phyloP scores from a whole-genome alignment of 2,113 vertebrate species.

The Syngnathus scovelli region DNA sequence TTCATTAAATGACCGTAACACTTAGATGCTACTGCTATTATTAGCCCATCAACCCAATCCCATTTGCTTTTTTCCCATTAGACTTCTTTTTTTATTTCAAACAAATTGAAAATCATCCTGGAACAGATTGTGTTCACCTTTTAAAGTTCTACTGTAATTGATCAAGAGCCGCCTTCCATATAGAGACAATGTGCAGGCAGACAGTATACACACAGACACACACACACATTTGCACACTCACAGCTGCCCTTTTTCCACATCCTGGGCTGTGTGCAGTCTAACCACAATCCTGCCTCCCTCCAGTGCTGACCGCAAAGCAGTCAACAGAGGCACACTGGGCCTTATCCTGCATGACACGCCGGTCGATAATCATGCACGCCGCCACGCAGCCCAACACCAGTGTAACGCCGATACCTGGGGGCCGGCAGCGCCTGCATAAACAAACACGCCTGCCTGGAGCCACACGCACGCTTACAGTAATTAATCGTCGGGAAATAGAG shows the following conservation, averaged over 20 bases:
- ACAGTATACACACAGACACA: slow-evolving; percentile 5
- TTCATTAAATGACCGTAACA: neutral
- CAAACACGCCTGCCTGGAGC: slow-evolving; percentile 49
- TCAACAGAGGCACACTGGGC: slow-evolving; percentile 76
- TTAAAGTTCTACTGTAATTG: neutral
- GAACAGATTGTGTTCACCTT: neutral
- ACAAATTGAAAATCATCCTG: neutral
- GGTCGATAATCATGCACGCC: slow-evolving; percentile 75
- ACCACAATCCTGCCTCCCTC: slow-evolving; percentile 72
- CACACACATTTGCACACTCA: slow-evolving; percentile 38
- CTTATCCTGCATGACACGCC: slow-evolving; percentile 72
- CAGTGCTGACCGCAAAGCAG: slow-evolving; percentile 80
- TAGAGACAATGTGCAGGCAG: neutral
- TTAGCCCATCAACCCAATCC: neutral
- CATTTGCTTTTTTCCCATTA: neutral
- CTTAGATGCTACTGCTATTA: neutral
- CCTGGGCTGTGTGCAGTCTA: slow-evolving; percentile 67
- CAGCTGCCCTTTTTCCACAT: slow-evolving; percentile 67
- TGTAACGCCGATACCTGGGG: slow-evolving; percentile 59
- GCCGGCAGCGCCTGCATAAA: slow-evolving; percentile 46
- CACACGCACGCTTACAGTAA: slow-evolving; percentile 20
- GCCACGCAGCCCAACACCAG: slow-evolving; percentile 67
- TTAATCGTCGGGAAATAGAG: slow-evolving; percentile 15
- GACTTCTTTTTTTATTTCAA: neutral
- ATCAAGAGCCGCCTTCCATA: neutral